phyloP scores from a whole-genome alignment of 2,113 vertebrate species.

The Tricholaema leucomelas region DNA sequence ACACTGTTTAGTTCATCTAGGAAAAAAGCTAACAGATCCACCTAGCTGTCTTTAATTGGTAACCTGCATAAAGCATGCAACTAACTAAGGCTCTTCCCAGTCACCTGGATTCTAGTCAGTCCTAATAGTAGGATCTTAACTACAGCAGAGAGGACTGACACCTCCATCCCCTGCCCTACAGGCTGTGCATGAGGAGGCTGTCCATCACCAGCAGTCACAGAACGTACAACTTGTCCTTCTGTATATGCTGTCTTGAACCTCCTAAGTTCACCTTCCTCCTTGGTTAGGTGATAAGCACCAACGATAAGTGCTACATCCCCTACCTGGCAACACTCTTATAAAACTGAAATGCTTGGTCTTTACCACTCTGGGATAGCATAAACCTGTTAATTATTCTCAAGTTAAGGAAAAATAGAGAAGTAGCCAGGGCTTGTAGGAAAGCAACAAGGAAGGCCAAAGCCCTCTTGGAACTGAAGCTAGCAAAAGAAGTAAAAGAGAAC shows the following conservation, averaged over 20 bases:
- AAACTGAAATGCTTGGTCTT: not conserved
- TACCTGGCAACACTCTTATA: not conserved
- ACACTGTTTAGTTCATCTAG: constrained; percentile 5
- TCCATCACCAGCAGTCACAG: not conserved
- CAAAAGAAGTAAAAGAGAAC: too few relatives aligned
- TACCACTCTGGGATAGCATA: not conserved
- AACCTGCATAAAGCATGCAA: not conserved
- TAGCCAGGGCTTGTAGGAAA: too few relatives aligned
- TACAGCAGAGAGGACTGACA: not conserved
- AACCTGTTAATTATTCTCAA: not conserved
- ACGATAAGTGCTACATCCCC: not conserved
- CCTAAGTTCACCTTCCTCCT: not conserved
- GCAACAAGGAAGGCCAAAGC: too few relatives aligned
- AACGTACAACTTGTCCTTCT: not conserved
- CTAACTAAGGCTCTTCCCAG: not conserved
- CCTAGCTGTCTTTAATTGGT: not conserved
- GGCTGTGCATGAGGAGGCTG: not conserved
- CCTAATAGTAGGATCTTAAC: not conserved
- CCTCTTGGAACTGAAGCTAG: too few relatives aligned
- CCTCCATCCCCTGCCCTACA: not conserved
- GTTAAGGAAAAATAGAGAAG: too few relatives aligned
- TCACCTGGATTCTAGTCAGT: not conserved
- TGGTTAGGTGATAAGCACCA: not conserved
- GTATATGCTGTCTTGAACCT: not conserved
- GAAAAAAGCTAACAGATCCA: constrained; percentile 42